phyloP scores from a whole-genome alignment of 2,888 invertebrate species.

The Noctua fimbriata region DNA sequence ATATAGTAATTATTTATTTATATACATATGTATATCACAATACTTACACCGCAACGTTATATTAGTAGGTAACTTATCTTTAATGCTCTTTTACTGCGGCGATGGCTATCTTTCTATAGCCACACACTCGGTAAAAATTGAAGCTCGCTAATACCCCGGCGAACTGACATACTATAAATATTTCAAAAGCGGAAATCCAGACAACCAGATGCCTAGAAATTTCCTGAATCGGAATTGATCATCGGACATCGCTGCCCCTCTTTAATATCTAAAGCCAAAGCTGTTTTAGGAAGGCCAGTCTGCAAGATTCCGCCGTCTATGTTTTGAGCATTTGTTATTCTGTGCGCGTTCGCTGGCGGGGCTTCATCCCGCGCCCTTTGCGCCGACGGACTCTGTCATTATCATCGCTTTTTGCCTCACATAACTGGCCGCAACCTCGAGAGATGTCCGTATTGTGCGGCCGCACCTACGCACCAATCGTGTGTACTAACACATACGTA shows the following conservation, averaged over 20 bases:
- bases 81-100: conserved; percentile 23
- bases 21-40: not conserved
- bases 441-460: conserved; percentile 76
- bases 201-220: conserved; percentile 36
- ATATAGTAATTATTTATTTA: conserved; percentile 24
- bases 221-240: conserved; percentile 35
- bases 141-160: conserved; percentile 16
- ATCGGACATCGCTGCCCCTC: not conserved
- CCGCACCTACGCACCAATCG: conserved; percentile 72
- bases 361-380: conserved; percentile 86
- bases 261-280: conserved; percentile 37
- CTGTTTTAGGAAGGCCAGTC: conserved; percentile 66
- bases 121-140: conserved; percentile 13
- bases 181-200: conserved; percentile 30
- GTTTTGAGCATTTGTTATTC: conserved; percentile 81
- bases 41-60: conserved; percentile 27
- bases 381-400: conserved; percentile 87
- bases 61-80: conserved; percentile 21
- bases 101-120: conserved; percentile 42
- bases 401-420: conserved; percentile 89
- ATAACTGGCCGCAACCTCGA: conserved; percentile 83
- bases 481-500: conserved; percentile 69
- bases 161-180: conserved; percentile 38
- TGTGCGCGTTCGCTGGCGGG: conserved; percentile 79
- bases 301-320: conserved; percentile 70